Percentiles rank a stretch among this genome's conserved stretches.
Evolutionary conservation across 2,113 vertebrate species (phyloP).

Genomic region (Neotoma lepida): DNA sequence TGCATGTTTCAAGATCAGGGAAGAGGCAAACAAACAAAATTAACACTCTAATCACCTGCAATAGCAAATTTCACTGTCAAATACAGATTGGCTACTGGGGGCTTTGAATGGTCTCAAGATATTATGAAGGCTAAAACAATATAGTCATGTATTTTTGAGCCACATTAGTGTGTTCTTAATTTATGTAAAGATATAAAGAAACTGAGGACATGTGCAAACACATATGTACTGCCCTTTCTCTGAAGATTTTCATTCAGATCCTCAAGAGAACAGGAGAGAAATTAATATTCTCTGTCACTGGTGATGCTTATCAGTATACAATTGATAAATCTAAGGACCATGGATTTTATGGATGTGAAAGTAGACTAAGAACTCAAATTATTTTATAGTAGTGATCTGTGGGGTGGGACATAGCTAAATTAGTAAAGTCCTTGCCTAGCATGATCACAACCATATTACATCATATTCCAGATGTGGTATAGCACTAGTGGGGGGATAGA

Average conservation of each 20-base stretch:
- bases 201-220: background rate
- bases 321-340: background rate
- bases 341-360: background rate
- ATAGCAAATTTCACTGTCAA: background rate
- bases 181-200: background rate
- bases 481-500: background rate
- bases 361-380: background rate
- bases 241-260: background rate
- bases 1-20: background rate
- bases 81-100: background rate
- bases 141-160: background rate
- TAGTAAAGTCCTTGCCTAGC: background rate
- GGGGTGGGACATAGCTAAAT: background rate
- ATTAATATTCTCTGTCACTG: background rate
- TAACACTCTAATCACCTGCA: background rate
- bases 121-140: background rate
- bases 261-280: background rate
- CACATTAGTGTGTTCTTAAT: background rate
- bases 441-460: background rate
- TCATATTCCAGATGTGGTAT: background rate
- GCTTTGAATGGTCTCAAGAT: background rate
- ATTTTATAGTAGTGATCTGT: background rate
- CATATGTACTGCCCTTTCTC: background rate
- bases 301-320: background rate
- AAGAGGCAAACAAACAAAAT: background rate